phyloP scores from a whole-genome alignment of 2,113 vertebrate species.

The Rhabdornis inornatus region DNA sequence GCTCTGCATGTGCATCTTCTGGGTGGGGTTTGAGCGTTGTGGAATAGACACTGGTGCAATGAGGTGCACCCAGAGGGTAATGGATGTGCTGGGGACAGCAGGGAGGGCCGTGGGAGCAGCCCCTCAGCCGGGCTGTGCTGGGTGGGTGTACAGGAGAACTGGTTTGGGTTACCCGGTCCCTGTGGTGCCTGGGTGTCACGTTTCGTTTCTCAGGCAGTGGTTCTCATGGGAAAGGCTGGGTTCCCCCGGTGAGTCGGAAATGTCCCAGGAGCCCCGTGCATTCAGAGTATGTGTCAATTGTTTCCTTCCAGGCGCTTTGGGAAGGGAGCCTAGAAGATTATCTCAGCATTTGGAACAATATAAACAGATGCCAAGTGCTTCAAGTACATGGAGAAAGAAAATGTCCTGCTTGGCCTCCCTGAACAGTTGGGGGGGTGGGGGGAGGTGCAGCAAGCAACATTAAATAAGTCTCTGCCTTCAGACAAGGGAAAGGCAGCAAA shows the following conservation, averaged over 20 bases:
- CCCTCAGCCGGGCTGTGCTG: background rate
- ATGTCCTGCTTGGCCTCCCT: background rate
- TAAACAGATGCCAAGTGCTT: conserved; percentile 49
- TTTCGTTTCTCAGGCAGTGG: background rate
- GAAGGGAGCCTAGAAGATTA: conserved; percentile 63
- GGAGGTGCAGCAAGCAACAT: background rate
- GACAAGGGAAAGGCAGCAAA: background rate
- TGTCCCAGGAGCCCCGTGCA: conserved; percentile 54
- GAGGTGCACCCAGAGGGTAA: background rate
- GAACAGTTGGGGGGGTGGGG: background rate
- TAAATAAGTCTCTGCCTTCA: background rate
- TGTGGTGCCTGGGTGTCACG: background rate
- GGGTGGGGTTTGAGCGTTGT: rapidly evolving
- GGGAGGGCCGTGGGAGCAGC: background rate
- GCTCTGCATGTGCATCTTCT: background rate
- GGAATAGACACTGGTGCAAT: rapidly evolving
- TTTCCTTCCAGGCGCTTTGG: conserved; percentile 68
- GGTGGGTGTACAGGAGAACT: rapidly evolving
- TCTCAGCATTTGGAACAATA: conserved; percentile 39
- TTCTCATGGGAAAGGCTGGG: conserved; percentile 76
- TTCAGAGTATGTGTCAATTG: conserved; percentile 75
- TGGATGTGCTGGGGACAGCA: background rate
- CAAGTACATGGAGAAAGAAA: background rate
- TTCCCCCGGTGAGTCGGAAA: conserved; percentile 62
- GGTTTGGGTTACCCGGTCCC: background rate